A percentile compares a stretch with the other conserved stretches of the same genome.
Evolutionary conservation across 2,888 invertebrate genomes (phyloP).

Genomic region (Ctenicera cuprea): DNA sequence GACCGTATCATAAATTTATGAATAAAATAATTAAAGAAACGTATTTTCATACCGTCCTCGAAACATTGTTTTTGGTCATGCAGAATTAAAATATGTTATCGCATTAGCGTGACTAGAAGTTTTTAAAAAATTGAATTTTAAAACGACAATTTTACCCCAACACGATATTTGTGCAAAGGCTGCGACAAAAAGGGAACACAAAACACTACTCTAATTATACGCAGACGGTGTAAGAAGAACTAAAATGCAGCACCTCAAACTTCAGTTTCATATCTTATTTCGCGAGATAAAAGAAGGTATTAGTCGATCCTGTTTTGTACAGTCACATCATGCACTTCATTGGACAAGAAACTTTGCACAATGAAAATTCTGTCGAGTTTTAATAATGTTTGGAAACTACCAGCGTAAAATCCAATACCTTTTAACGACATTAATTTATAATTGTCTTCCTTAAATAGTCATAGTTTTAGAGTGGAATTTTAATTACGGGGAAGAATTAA

Average conservation of each 20-base stretch:
- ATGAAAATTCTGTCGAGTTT: slow-evolving; percentile 54
- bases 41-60: neutral
- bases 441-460: slow-evolving; percentile 45
- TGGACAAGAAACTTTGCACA: slow-evolving; percentile 48
- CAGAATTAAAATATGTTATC: slow-evolving; percentile 29
- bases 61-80: slow-evolving; percentile 38
- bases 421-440: slow-evolving; percentile 48
- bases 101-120: slow-evolving; percentile 31
- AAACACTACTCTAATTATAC: slow-evolving; percentile 16
- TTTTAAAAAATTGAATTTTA: slow-evolving; percentile 23
- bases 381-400: slow-evolving; percentile 49
- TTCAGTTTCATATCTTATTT: slow-evolving; percentile 37
- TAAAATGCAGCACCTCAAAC: neutral
- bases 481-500: slow-evolving; percentile 42
- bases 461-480: slow-evolving; percentile 43
- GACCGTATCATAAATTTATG: neutral
- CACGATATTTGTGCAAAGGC: slow-evolving; percentile 22
- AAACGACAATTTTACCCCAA: slow-evolving; percentile 18
- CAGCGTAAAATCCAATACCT: slow-evolving; percentile 41
- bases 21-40: neutral
- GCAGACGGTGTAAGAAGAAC: neutral
- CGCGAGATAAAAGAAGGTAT: slow-evolving; percentile 35
- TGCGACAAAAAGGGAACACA: slow-evolving; percentile 3
- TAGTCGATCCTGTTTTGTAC: slow-evolving; percentile 39
- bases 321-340: slow-evolving; percentile 56